These are phyloP conservation scores for Nematostella vectensis DNA, from an alignment of 92 coral and sea anemone species.

Conservation along the genomic window DNA sequence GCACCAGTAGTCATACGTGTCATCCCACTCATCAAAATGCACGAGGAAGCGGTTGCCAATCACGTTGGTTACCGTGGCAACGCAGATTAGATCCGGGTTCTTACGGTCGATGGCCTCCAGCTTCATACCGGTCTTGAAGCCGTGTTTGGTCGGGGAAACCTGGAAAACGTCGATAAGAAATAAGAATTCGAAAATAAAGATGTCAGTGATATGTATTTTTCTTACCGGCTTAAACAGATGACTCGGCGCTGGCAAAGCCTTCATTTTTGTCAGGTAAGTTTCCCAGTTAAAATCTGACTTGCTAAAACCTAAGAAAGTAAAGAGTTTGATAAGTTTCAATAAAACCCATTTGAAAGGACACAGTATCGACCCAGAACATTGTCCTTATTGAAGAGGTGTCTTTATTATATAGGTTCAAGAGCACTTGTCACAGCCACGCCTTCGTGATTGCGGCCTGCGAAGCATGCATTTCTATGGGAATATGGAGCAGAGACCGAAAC, in stretches of 20 bases:
- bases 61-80: constrained; percentile 97
- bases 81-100: constrained; percentile 98
- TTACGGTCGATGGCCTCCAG: constrained; percentile 94
- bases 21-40: constrained; percentile 99
- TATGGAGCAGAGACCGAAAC: too few relatives aligned
- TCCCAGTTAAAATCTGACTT: constrained; percentile 62
- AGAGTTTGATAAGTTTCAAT: too few relatives aligned
- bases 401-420: too few relatives aligned
- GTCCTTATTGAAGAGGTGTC: too few relatives aligned
- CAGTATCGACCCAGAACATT: too few relatives aligned
- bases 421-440: too few relatives aligned
- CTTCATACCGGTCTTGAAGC: constrained; percentile 86
- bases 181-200: background rate
- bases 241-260: constrained; percentile 71
- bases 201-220: background rate
- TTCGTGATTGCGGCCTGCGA: too few relatives aligned
- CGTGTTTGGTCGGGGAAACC: constrained; percentile 72
- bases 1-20: constrained; percentile 99
- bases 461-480: too few relatives aligned
- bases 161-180: constrained; percentile 3
- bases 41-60: constrained; percentile 93
- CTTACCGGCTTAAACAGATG: constrained; percentile 72
- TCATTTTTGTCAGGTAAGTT: constrained; percentile 51
- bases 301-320: too few relatives aligned
- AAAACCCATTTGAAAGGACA: too few relatives aligned